Conservation (phyloP, 1,140 invertebrate genomes). For the Hirudo medicinalis region DNA sequence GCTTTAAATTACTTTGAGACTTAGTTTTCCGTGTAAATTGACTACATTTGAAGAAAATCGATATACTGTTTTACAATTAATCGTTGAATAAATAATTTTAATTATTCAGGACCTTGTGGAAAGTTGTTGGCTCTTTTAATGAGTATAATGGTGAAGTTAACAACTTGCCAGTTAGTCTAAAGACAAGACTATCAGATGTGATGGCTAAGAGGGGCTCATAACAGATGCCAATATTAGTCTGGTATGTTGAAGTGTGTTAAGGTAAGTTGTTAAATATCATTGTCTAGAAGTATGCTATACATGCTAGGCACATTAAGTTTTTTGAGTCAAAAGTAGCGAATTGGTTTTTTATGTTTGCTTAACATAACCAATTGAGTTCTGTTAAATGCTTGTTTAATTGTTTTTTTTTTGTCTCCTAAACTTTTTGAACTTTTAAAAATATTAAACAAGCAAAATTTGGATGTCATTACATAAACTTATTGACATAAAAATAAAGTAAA, state of each 20-base stretch:
- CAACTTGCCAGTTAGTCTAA: neutral
- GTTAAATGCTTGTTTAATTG: neutral
- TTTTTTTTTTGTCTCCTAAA: neutral
- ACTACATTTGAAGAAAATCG: neutral
- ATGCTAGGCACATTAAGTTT: neutral
- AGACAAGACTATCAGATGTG: neutral
- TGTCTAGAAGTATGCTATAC: neutral
- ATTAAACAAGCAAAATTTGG: neutral
- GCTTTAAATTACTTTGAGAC: no score
- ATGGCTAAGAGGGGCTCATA: neutral
- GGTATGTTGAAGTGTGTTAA: neutral
- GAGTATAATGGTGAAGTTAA: neutral
- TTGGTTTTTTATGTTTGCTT: neutral
- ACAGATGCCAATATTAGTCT: neutral
- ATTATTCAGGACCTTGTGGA: constrained; percentile 1
- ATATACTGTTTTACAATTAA: neutral
- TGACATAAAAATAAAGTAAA: neutral
- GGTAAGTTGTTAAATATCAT: neutral
- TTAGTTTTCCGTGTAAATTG: neutral
- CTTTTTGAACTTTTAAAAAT: neutral
- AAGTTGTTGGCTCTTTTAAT: neutral
- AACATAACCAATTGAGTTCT: neutral
- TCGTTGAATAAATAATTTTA: neutral
- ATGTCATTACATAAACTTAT: neutral
- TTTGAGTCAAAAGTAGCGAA: neutral